Base-by-base conservation (phyloP, 2,888 invertebrate genomes). In the Mongoloraphidia duomilia region DNA sequence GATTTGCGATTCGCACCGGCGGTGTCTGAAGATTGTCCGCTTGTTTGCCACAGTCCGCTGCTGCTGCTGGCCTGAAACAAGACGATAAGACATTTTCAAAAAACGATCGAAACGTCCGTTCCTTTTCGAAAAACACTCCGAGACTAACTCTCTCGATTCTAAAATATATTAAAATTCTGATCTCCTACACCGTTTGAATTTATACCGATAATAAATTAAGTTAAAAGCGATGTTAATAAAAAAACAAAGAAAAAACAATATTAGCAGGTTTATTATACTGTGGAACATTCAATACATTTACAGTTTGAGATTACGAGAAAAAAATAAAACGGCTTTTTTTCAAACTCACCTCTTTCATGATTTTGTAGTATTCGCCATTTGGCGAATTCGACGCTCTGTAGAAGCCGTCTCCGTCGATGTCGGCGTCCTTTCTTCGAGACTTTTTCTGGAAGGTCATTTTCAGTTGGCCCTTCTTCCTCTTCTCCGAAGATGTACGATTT, bases 381-480 rank as follows among this genome's bases (percentile, higher is more conserved):
- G 57, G 54, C 45, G 61, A 55, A 53, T 58, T 53, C 57, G 54
- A 55, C 48, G 58, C 38, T 48, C 56, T 54, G 50, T 68, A 67
- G 35, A 65, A 60, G 44, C 72, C 65, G 49, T 72, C 72, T 37
- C 71, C 68, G 40, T 68, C 65, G 35, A 63, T 64, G 33, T 68
- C 67, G 3, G 64, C 66, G 13, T 73, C 73, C 56, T 77, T 76
- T 34, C 74, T 76, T 42, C 81, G 64, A 55, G 73, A 71, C 62
- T 80, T 81, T 65, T 82, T 83, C 67, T 82, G 82, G 64, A 86
- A 76, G 52, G 85, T 84, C 80, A 85, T 84, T 68, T 86, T 87
- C 56, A 86, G 65, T 0, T 84, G 80, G 53, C 78, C 80, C 54
- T 82, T 74, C 36, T 70, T 66, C 55, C 78, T 79, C 65, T 82